These are phyloP conservation scores for Sigmodon hispidus DNA, from an alignment of 2,113 vertebrate species.

Conservation along the genomic window DNA sequence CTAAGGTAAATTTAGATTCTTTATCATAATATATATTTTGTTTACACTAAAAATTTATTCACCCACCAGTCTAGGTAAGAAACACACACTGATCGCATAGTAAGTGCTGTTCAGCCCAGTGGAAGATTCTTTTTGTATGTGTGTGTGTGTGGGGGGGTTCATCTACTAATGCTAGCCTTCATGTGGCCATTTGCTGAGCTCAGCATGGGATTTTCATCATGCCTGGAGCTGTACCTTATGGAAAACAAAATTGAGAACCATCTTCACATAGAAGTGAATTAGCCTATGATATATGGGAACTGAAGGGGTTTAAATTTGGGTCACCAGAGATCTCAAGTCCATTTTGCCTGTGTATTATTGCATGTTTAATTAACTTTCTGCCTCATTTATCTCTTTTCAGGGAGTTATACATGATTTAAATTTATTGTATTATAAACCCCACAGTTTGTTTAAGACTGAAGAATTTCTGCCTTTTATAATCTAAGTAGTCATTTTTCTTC, in stretches of 20 bases:
- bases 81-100: not conserved
- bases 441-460: not conserved
- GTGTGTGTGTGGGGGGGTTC: not conserved
- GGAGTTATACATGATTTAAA: not conserved
- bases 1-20: not conserved
- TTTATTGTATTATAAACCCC: not conserved
- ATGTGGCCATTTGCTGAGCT: not conserved
- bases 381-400: not conserved
- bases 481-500: not conserved
- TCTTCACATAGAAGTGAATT: not conserved
- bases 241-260: not conserved
- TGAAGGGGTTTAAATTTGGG: not conserved
- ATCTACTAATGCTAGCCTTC: not conserved
- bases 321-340: not conserved
- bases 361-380: not conserved
- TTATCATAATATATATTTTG: conserved; percentile 6
- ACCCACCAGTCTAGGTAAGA: not conserved
- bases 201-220: too few species aligned
- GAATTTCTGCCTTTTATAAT: not conserved
- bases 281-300: not conserved
- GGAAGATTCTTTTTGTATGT: not conserved
- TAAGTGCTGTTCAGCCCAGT: not conserved
- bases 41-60: not conserved
- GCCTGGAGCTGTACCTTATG: not conserved
- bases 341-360: not conserved